Base-by-base conservation (phyloP, 2,888 invertebrate species). In the Calliopum simillimum region DNA sequence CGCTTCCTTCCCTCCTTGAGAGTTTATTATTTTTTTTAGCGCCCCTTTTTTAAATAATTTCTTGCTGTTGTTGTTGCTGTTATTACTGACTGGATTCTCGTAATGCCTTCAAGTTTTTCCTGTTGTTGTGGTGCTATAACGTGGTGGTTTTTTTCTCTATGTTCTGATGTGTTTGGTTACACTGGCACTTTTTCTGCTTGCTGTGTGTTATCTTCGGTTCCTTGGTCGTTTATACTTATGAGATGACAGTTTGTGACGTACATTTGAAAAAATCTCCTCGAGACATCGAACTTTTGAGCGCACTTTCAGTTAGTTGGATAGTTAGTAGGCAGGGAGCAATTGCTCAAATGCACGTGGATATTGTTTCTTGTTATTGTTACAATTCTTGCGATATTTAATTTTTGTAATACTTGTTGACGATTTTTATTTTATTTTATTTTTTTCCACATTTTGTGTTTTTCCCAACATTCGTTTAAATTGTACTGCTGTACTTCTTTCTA, bases 401-500 rank as follows among this genome's bases (percentile, higher is more conserved):
- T 33, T 33, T 33, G 33, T 33, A 23, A 23, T 56, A 23, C 55
- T 56, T 33, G 33, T 33, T 14, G 51, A 21, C 8, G 19, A 11
- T 51, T 14, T 66, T 67, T 33, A 61, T 61, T 61, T 61, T 21
- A 49, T 59, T 67, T n/a, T n/a, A n/a, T n/a, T n/a, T n/a, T 67
- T 59, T 59, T 58, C 53, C 49, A 49, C 49, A 41, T 49, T 67
- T 49, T 33, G 67, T 33, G 56, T 58, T 67, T 58, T 67, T 33
- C 58, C 43, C 59, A 59, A 59, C 47, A 59, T 67, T 58, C 59
- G 67, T 59, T 67, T 58, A 16, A 56, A 56, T 56, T 59, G 59
- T 67, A 59, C 67, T 67, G 67, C 59, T 59, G 59, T 67, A 59
- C 67, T 46, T 58, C 33, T 49, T 14, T 33, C 64, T 51, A 21